Evolutionary conservation across 1,140 invertebrate genomes (phyloP).

Genomic region (Plodia interpunctella): DNA sequence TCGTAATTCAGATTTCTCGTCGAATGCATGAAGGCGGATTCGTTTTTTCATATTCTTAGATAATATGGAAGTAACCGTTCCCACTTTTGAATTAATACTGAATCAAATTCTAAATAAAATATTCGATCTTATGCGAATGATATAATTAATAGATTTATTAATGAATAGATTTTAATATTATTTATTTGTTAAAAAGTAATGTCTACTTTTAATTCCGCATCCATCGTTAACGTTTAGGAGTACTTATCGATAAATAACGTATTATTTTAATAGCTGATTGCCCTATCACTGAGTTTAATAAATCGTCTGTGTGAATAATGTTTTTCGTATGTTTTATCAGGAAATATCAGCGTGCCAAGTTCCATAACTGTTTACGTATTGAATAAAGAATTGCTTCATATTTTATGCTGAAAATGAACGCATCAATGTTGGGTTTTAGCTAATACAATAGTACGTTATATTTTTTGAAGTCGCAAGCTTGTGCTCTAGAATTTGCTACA

Average conservation of each 20-base stretch:
- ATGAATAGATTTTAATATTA: conserved; percentile 43
- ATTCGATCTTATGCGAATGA: conserved; percentile 56
- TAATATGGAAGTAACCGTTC: conserved; percentile 44
- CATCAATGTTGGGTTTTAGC: background rate
- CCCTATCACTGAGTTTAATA: background rate
- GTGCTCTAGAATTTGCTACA: background rate
- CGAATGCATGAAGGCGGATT: conserved; percentile 19
- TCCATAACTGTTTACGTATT: background rate
- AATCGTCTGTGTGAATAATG: too few species aligned
- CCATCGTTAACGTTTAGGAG: conserved; percentile 34
- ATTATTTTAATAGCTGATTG: conserved; percentile 7
- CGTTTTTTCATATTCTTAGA: conserved; percentile 45
- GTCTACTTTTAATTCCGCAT: conserved; percentile 41
- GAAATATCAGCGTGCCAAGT: background rate
- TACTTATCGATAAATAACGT: conserved; percentile 48
- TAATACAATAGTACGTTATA: background rate
- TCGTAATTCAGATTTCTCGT: conserved; percentile 15
- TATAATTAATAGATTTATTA: conserved; percentile 41
- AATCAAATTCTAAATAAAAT: conserved; percentile 59
- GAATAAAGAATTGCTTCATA: background rate
- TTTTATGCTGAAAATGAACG: background rate
- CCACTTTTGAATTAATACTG: conserved; percentile 30
- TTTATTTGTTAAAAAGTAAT: conserved; percentile 45
- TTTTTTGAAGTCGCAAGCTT: background rate
- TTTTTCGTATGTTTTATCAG: background rate